Base-by-base conservation (phyloP, 2,888 invertebrate species). In the Diarsia brunnea region DNA sequence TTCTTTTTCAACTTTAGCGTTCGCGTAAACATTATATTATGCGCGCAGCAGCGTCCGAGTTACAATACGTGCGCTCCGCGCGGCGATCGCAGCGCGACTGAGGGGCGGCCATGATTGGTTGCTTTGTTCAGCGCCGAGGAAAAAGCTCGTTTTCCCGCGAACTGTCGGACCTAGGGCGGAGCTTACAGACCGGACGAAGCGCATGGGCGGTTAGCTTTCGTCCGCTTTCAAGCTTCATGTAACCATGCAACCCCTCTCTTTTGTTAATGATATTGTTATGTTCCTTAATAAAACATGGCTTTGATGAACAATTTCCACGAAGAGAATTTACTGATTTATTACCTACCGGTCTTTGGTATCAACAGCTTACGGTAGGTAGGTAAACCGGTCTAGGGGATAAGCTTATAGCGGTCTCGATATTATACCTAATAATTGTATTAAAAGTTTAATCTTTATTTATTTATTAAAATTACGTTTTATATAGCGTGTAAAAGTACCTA, bases 21-120 rank as follows among this genome's bases (percentile, higher is more conserved):
- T 90, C 93, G 91, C 94, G 95, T 95, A 95, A 96, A 95, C 95
- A 95, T 94, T 92, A 82, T 87, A 87, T 84, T 73, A 78, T 84
- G 79, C 86, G 81, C 79, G 84, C 75, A 82, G 69, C 55, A n/a
- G 68, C n/a, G 31, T 69, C 38, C 21, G 16, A 12, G n/a, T 67
- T 1, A 43, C 31, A 1, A 69, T 11, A 89, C 94, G 85, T 90
- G 58, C 66, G 24, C 10, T 61, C 70, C 85, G 86, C 91, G 89
- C 93, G 91, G 84, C 90, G 90, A 84, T 87, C 90, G 89, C 88
- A 87, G 89, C 92, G 92, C 93, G 93, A 95, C 94, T 93, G 91
- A 77, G 77, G 77, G 68, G 65, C 79, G 60, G 84, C 84, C 80
- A 89, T 90, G 91, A 92, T 92, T 90, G 89, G 90, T 88, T 60